Percentiles rank a stretch among this genome's conserved stretches.
These are phyloP conservation scores for Chromobotia macracanthus DNA, from an alignment of 2,797 vertebrate species.

Conservation along the genomic window DNA sequence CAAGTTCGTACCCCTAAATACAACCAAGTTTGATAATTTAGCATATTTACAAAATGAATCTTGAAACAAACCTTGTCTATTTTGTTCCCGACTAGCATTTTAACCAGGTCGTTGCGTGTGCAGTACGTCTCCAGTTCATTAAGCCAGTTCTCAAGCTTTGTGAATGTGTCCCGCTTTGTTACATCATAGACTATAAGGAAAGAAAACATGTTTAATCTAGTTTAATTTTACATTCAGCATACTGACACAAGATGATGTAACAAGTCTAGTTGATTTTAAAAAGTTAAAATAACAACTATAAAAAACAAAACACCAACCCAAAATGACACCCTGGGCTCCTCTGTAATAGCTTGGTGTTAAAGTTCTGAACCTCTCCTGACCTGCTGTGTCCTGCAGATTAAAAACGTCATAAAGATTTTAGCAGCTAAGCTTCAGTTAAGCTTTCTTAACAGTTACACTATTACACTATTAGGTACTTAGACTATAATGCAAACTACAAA, in stretches of 20 bases:
- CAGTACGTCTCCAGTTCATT: constrained; percentile 98
- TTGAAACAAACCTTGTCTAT: constrained; percentile 92
- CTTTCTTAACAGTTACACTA: neutral
- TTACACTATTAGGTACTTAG: too few relatives aligned
- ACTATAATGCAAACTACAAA: neutral
- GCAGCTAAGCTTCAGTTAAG: too few relatives aligned
- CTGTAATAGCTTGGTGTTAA: constrained; percentile 97
- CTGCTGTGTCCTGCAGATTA: constrained; percentile 89
- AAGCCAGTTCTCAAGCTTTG: constrained; percentile 95
- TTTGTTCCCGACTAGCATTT: constrained; percentile 99
- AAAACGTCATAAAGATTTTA: neutral
- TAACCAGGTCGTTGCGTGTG: constrained; percentile 96
- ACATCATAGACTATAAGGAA: constrained; percentile 90
- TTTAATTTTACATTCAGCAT: neutral
- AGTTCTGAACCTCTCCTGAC: constrained; percentile 95
- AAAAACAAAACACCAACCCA: constrained; percentile 79
- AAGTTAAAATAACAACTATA: neutral
- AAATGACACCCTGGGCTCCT: constrained; percentile 95
- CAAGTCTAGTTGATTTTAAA: neutral
- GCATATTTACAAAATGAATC: neutral
- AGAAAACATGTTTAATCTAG: neutral
- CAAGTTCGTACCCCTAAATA: neutral
- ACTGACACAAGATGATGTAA: neutral
- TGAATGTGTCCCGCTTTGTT: constrained; percentile 92
- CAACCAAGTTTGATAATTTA: neutral